These are phyloP conservation scores for Coturnix japonica DNA, from an alignment of 2,113 vertebrate genomes.

Conservation along the genomic window DNA sequence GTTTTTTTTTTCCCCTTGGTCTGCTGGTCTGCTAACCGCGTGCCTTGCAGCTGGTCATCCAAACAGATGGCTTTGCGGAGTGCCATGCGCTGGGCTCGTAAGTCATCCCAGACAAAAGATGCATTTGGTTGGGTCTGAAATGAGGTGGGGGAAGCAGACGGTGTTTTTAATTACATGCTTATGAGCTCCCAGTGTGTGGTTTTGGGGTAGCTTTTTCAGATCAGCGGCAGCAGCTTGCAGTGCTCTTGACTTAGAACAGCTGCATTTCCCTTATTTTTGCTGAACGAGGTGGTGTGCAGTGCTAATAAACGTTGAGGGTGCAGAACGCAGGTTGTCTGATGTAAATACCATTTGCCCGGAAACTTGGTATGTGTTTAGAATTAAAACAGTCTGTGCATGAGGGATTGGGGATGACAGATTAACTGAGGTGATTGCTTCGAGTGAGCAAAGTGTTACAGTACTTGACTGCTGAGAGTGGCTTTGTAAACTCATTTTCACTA, in stretches of 20 bases:
- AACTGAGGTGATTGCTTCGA: background rate
- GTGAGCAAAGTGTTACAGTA: background rate
- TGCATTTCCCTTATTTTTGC: background rate
- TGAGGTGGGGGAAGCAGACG: background rate
- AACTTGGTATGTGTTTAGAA: background rate
- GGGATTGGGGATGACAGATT: background rate
- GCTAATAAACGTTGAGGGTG: background rate
- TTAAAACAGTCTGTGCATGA: background rate
- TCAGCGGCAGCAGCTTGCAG: background rate
- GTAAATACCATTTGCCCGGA: background rate
- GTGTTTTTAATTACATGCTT: background rate
- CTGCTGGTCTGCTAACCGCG: background rate
- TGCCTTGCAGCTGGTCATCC: constrained; percentile 31
- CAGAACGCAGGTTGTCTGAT: background rate
- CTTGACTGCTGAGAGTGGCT: background rate
- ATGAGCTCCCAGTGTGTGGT: background rate
- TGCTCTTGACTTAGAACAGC: background rate
- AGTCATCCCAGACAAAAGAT: background rate
- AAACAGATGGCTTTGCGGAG: background rate
- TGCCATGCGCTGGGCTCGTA: background rate
- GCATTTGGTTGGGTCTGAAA: background rate
- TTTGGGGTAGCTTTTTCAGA: background rate
- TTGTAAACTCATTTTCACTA: background rate
- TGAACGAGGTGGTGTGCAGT: background rate
- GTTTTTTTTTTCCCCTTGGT: background rate